A percentile compares a stretch with the other conserved stretches of the same genome.
Evolutionary conservation across 1,140 invertebrate genomes (phyloP).

Genomic region (Coptotermes formosanus): DNA sequence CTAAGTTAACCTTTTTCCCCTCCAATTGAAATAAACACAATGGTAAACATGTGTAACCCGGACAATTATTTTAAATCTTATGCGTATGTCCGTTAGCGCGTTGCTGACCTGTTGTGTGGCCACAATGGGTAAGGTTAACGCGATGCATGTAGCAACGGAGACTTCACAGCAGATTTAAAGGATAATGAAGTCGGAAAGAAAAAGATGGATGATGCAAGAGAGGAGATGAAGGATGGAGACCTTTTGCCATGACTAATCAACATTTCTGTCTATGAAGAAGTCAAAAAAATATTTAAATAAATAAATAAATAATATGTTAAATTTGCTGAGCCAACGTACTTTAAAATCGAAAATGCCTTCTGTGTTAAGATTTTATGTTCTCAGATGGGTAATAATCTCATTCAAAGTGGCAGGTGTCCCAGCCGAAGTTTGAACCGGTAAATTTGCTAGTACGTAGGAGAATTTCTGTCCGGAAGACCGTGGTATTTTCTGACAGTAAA

Average conservation of each 20-base stretch:
- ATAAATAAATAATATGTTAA: no score
- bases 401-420: no score
- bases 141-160: background rate
- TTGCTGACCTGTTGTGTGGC: background rate
- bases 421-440: no score
- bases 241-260: slow-evolving; percentile 10
- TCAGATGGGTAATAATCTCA: no score
- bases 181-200: background rate
- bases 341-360: no score
- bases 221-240: background rate
- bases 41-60: background rate
- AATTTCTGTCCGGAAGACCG: no score
- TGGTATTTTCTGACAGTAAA: no score
- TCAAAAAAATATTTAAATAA: background rate
- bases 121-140: background rate
- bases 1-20: background rate
- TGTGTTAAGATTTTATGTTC: no score
- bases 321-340: no score
- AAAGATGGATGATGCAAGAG: background rate
- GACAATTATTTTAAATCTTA: background rate
- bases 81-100: background rate
- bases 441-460: no score
- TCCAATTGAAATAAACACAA: background rate
- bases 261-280: background rate
- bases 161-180: background rate